phyloP scores from a whole-genome alignment of 1,140 invertebrate species.

The Drosophila auraria region DNA sequence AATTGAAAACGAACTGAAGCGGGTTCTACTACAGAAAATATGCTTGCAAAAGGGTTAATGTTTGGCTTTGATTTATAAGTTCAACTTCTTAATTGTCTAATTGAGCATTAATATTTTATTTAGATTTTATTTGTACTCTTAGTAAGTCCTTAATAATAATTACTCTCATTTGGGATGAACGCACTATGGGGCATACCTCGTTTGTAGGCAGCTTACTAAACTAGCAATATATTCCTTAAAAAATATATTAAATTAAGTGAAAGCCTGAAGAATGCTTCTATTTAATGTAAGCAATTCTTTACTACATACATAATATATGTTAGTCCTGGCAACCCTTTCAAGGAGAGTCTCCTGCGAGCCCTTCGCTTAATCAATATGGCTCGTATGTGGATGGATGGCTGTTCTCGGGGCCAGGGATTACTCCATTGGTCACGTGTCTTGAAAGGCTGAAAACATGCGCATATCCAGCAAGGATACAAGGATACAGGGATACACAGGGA shows the following conservation, averaged over 20 bases:
- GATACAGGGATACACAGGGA: not conserved
- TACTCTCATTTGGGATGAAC: no score
- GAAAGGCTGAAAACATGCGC: conserved; percentile 33
- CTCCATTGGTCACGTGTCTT: conserved; percentile 45
- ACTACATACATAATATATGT: not conserved
- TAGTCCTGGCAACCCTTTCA: not conserved
- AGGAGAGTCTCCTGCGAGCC: not conserved
- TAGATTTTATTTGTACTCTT: no score
- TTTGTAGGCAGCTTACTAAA: no score
- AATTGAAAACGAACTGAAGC: not conserved
- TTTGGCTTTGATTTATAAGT: not conserved
- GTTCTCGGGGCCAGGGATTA: conserved; percentile 12
- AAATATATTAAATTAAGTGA: no score
- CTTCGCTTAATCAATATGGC: conserved; percentile 26
- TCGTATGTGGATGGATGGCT: conserved; percentile 3
- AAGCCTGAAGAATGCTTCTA: no score
- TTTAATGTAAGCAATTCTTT: not conserved
- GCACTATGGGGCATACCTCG: no score
- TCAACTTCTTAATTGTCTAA: conserved; percentile 6
- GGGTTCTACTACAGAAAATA: not conserved
- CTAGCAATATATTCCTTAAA: no score
- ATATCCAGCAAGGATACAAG: conserved; percentile 1
- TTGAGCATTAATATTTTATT: not conserved
- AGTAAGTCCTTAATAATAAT: no score
- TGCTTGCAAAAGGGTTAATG: not conserved